These are phyloP conservation scores for Cyanoramphus novaezelandiae DNA, from an alignment of 2,113 vertebrate species.

Conservation along the genomic window DNA sequence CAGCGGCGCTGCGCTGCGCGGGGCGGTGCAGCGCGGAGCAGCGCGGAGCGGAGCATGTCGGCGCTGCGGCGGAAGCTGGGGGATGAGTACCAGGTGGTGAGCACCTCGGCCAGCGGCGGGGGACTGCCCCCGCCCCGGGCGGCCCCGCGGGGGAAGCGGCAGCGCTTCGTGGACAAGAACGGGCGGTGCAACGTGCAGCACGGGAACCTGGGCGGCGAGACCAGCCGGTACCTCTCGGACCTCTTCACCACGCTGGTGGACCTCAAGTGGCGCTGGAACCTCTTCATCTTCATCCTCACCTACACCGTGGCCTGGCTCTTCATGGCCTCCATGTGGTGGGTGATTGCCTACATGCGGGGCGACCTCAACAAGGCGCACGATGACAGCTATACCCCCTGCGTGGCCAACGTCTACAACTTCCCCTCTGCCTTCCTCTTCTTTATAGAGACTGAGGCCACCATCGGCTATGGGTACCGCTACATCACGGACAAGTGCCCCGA, in stretches of 20 bases:
- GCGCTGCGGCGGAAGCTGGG: slow-evolving; percentile 98
- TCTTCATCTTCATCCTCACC: slow-evolving; percentile 98
- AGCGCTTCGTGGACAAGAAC: slow-evolving; percentile 99
- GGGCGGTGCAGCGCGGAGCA: neutral
- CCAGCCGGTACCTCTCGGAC: slow-evolving; percentile 96
- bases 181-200: slow-evolving; percentile 98
- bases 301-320: slow-evolving; percentile 99
- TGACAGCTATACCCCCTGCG: slow-evolving; percentile 94
- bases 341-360: slow-evolving; percentile 93
- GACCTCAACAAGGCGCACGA: slow-evolving; percentile 92
- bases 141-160: slow-evolving; percentile 88
- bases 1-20: neutral
- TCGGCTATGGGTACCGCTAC: slow-evolving; percentile 97
- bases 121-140: slow-evolving; percentile 75
- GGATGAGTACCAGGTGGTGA: slow-evolving; percentile 98
- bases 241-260: slow-evolving; percentile 98
- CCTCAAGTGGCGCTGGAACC: slow-evolving; percentile 99
- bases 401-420: slow-evolving; percentile 99
- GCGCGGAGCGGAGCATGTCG: slow-evolving; percentile 79
- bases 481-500: slow-evolving; percentile 98
- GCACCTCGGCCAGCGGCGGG: slow-evolving; percentile 92
- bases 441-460: slow-evolving; percentile 97
- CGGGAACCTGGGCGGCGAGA: slow-evolving; percentile 97
- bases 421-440: slow-evolving; percentile 98
- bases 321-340: slow-evolving; percentile 99